These are phyloP conservation scores for Folsomia manolachei DNA, from an alignment of 2,888 invertebrate species.

Conservation along the genomic window DNA sequence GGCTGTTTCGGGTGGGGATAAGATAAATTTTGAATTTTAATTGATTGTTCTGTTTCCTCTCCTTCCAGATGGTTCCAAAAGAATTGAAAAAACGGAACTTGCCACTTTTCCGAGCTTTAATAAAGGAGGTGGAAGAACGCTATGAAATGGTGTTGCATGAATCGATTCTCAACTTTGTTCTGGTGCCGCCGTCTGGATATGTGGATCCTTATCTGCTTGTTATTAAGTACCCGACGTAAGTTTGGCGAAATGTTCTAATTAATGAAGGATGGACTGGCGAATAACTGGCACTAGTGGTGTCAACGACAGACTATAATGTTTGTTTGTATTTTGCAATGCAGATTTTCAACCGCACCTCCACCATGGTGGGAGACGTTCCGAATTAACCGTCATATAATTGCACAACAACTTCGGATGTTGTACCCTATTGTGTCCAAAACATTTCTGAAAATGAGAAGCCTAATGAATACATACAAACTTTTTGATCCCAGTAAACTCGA, in stretches of 20 bases:
- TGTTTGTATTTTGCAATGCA: conserved; percentile 4
- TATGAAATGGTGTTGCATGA: conserved; percentile 43
- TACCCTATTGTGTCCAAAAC: conserved; percentile 41
- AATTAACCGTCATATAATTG: conserved; percentile 20
- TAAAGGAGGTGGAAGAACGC: conserved; percentile 35
- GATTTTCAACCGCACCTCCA: conserved; percentile 30
- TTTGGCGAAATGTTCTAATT: too few species aligned
- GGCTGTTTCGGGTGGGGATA: too few species aligned
- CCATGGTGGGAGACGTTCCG: conserved; percentile 40
- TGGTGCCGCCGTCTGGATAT: conserved; percentile 35
- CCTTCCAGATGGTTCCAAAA: conserved; percentile 37
- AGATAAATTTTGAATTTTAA: background rate
- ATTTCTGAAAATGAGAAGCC: conserved; percentile 41
- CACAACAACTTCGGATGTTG: conserved; percentile 29
- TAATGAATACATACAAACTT: conserved; percentile 33
- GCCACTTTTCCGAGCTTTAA: conserved; percentile 31
- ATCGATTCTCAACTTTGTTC: conserved; percentile 42
- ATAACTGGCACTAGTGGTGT: background rate
- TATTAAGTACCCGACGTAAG: conserved; percentile 42
- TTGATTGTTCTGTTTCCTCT: background rate
- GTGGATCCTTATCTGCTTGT: conserved; percentile 31
- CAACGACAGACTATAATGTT: background rate
- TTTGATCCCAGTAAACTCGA: conserved; percentile 34
- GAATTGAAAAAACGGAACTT: conserved; percentile 30
- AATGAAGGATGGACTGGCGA: background rate